Evolutionary conservation across 2,888 invertebrate species (phyloP), one percentile per base, ranked within the genome.

Genomic region (Xanthorhoe spadicearia): DNA sequence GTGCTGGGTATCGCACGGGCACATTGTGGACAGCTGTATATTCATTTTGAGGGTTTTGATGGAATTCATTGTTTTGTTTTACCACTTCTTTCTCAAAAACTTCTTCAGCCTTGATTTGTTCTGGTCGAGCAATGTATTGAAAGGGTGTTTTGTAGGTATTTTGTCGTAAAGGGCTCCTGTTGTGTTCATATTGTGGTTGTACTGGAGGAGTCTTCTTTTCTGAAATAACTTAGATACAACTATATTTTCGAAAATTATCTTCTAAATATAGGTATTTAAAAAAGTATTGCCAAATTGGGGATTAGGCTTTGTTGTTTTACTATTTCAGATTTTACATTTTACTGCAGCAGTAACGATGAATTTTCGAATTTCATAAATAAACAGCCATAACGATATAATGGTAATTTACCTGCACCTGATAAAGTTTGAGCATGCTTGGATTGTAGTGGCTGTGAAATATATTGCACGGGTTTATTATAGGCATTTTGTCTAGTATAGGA

Each of bases 391-490:
- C 23, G 23, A 23, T 23, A 1, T 38, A 10, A 38, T 38, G 35
- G 35, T 10, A 38, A 38, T 23, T 10, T 38, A 43, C 38, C 38
- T 43, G 13, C 0, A 13, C 13, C 13, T 13, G 38, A 13, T 43
- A 10, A 43, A 13, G 13, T 43, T 13, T 43, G 13, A 4, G 13
- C 38, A 43, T 3, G 13, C 13, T 43, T 43, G 38, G 13, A 13
- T 13, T 43, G 38, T 13, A 0, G 38, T 13, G 10, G 38, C 13
- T 13, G 10, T 43, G 38, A 23, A 23, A 23, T 10, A 13, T 43
- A 49, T 19, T 58, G 53, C 7, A 50, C 18, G 2, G 49, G 53
- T n/a, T 52, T 8, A 17, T 53, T 54, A 38, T 51, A 51, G 13
- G 1, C 38, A 6, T 17, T 46, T 46, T 59, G 53, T 38, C 18